Percentiles rank a stretch among this genome's conserved stretches.
phyloP scores from a whole-genome alignment of 2,888 invertebrate species.

The Drosophila planitibia region DNA sequence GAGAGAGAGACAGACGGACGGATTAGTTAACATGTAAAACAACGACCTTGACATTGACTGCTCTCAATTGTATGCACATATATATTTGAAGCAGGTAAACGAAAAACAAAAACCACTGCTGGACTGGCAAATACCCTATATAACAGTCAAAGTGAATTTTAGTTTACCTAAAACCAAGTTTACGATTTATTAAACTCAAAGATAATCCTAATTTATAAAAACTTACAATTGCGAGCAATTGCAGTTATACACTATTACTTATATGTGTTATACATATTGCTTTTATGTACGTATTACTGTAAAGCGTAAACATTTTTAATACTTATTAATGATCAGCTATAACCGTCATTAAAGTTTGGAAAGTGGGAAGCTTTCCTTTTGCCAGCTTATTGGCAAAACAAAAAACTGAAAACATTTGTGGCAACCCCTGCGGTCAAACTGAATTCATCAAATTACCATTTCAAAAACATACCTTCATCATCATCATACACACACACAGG shows the following conservation, averaged over 20 bases:
- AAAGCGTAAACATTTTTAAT: neutral
- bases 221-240: neutral
- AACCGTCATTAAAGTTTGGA: neutral
- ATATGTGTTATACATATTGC: neutral
- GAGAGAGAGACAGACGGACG: slow-evolving; percentile 1
- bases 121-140: slow-evolving; percentile 5
- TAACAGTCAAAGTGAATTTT: neutral
- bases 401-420: neutral
- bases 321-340: neutral
- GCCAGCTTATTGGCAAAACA: neutral
- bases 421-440: slow-evolving; percentile 9
- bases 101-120: neutral
- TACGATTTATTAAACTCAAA: neutral
- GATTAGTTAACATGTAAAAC: slow-evolving; percentile 21
- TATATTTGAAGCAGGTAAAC: slow-evolving; percentile 17
- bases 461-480: slow-evolving; percentile 16
- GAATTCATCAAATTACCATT: slow-evolving; percentile 18
- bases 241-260: neutral
- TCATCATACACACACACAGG: neutral
- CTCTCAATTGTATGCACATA: slow-evolving; percentile 22
- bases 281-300: neutral
- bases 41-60: slow-evolving; percentile 58
- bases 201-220: neutral
- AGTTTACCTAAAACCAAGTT: neutral
- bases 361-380: slow-evolving; percentile 6